phyloP scores from a whole-genome alignment of 2,888 invertebrate genomes.

The Sphaeridia pumilis region DNA sequence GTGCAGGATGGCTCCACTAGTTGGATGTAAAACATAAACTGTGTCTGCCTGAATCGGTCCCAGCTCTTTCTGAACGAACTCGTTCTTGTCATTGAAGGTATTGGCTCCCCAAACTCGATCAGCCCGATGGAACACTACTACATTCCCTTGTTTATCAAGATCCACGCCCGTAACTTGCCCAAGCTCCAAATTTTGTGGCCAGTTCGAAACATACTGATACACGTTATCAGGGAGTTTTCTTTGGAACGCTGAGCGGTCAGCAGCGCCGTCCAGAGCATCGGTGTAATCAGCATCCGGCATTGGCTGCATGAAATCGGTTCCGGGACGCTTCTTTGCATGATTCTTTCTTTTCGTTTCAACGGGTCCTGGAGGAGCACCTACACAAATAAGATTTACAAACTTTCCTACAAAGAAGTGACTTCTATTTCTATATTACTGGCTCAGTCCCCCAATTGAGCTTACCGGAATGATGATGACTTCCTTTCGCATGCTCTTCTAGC shows the following conservation, averaged over 20 bases:
- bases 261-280: constrained; percentile 2
- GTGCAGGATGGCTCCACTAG: constrained; percentile 49
- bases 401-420: too few relatives aligned
- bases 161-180: constrained; percentile 75
- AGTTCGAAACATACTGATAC: constrained; percentile 44
- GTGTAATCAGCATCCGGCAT: too few relatives aligned
- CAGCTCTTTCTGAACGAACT: constrained; percentile 45
- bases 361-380: too few relatives aligned
- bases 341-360: constrained; percentile 18
- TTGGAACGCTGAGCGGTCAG: constrained; percentile 17
- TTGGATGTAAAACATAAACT: constrained; percentile 51
- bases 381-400: too few relatives aligned
- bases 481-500: constrained; percentile 41
- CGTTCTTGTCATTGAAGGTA: constrained; percentile 44
- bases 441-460: too few relatives aligned
- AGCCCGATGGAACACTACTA: constrained; percentile 73
- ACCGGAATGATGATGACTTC: constrained; percentile 9
- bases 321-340: constrained; percentile 35
- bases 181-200: constrained; percentile 48
- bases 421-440: too few relatives aligned
- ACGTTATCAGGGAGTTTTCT: constrained; percentile 10
- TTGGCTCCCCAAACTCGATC: constrained; percentile 50
- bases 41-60: constrained; percentile 55
- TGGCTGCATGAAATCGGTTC: constrained; percentile 18
- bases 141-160: constrained; percentile 56